phyloP scores from a whole-genome alignment of 2,888 invertebrate genomes.

The Peribatodes rhomboidaria region DNA sequence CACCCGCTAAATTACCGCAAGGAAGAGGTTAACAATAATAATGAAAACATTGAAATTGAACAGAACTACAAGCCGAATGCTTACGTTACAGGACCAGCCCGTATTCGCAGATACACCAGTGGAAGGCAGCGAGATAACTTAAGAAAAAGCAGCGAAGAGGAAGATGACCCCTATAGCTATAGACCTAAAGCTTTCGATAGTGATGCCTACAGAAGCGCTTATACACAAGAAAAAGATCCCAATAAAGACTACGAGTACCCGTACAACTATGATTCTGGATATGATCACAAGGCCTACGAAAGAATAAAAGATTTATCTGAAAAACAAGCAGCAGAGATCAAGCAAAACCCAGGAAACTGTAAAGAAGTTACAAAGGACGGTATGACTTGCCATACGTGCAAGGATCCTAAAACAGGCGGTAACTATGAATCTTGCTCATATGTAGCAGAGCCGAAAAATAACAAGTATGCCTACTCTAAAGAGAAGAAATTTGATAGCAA shows the following conservation, averaged over 20 bases:
- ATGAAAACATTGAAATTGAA: slow-evolving; percentile 69
- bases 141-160: slow-evolving; percentile 70
- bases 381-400: slow-evolving; percentile 91
- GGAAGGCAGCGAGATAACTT: slow-evolving; percentile 74
- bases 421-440: slow-evolving; percentile 94
- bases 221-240: slow-evolving; percentile 74
- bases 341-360: slow-evolving; percentile 88
- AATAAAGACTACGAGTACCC: slow-evolving; percentile 81
- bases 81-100: slow-evolving; percentile 81
- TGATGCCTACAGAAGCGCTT: slow-evolving; percentile 73
- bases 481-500: slow-evolving; percentile 88
- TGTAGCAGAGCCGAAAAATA: slow-evolving; percentile 90
- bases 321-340: slow-evolving; percentile 87
- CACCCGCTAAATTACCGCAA: slow-evolving; percentile 78
- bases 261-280: slow-evolving; percentile 82
- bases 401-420: slow-evolving; percentile 91
- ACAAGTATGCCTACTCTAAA: slow-evolving; percentile 89
- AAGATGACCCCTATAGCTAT: slow-evolving; percentile 84
- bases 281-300: slow-evolving; percentile 84
- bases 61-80: slow-evolving; percentile 81
- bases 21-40: slow-evolving; percentile 64
- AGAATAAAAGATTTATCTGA: slow-evolving; percentile 88
- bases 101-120: slow-evolving; percentile 82
- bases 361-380: slow-evolving; percentile 88
- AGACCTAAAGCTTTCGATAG: slow-evolving; percentile 84